Conservation (phyloP, 1,140 invertebrate genomes). For the Drosophila simulans region DNA sequence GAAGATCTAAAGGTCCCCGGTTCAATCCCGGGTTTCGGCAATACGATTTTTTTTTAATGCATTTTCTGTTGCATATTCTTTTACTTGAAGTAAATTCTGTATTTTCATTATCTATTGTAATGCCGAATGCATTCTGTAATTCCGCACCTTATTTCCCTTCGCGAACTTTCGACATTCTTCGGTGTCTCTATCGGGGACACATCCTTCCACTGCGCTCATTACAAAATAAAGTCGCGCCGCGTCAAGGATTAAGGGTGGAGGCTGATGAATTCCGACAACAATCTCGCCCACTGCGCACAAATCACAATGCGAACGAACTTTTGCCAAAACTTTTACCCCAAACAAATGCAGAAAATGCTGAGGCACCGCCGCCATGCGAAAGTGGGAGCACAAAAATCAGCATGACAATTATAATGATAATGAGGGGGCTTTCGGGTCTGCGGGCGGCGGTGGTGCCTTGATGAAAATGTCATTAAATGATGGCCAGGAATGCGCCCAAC, state of each 20-base stretch:
- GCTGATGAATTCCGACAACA: constrained; percentile 42
- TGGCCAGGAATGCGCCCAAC: constrained; percentile 52
- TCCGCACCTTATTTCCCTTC: constrained; percentile 44
- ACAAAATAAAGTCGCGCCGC: constrained; percentile 61
- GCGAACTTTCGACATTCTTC: constrained; percentile 52
- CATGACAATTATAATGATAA: constrained; percentile 83
- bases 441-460: constrained; percentile 29
- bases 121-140: constrained; percentile 36
- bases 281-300: constrained; percentile 44
- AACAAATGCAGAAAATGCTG: constrained; percentile 67
- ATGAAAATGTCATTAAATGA: constrained; percentile 83
- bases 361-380: constrained; percentile 16
- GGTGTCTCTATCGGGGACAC: constrained; percentile 42
- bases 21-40: constrained; percentile 91
- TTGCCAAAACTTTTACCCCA: constrained; percentile 57
- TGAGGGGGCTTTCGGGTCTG: constrained; percentile 39
- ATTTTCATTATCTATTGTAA: constrained; percentile 7
- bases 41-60: background rate
- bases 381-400: constrained; percentile 60
- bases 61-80: background rate
- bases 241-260: constrained; percentile 27
- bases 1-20: constrained; percentile 92
- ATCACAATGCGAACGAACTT: constrained; percentile 54
- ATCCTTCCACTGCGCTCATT: constrained; percentile 66
- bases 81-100: constrained; percentile 2